These are phyloP conservation scores for Tetramorium simillimum DNA, from an alignment of 1,140 invertebrate species.

Conservation along the genomic window DNA sequence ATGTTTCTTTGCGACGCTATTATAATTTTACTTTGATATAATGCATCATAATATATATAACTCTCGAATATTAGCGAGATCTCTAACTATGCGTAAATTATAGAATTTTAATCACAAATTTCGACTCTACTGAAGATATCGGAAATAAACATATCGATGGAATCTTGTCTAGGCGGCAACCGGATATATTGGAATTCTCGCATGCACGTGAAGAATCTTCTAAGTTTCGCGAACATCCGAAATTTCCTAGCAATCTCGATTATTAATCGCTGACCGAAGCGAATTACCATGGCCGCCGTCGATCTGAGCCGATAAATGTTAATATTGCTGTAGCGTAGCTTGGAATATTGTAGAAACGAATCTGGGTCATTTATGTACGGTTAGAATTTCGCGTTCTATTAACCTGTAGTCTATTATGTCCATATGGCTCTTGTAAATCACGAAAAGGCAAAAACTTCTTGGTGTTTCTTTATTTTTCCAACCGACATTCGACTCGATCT, in stretches of 20 bases:
- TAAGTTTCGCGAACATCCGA: conserved; percentile 20
- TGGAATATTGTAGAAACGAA: conserved; percentile 12
- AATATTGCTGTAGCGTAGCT: neutral
- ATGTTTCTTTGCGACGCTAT: neutral
- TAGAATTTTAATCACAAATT: neutral
- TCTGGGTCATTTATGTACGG: conserved; percentile 36
- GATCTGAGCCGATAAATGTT: conserved; percentile 9
- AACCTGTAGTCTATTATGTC: conserved; percentile 24
- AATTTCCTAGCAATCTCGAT: conserved; percentile 6
- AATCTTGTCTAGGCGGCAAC: conserved; percentile 3
- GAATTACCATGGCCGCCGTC: neutral
- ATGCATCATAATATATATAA: neutral
- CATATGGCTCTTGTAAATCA: conserved; percentile 54
- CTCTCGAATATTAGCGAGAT: neutral
- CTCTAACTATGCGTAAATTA: conserved; percentile 7
- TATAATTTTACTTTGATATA: neutral
- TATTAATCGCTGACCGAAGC: neutral
- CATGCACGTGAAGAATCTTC: neutral
- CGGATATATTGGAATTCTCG: neutral
- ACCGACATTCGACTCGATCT: conserved; percentile 52
- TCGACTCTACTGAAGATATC: neutral
- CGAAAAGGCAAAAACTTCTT: conserved; percentile 41
- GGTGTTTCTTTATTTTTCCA: conserved; percentile 43
- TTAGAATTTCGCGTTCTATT: conserved; percentile 33
- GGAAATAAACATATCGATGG: conserved; percentile 12